Evolutionary conservation across 2,113 vertebrate species (phyloP).

Genomic region (Pogonocichla stellata): DNA sequence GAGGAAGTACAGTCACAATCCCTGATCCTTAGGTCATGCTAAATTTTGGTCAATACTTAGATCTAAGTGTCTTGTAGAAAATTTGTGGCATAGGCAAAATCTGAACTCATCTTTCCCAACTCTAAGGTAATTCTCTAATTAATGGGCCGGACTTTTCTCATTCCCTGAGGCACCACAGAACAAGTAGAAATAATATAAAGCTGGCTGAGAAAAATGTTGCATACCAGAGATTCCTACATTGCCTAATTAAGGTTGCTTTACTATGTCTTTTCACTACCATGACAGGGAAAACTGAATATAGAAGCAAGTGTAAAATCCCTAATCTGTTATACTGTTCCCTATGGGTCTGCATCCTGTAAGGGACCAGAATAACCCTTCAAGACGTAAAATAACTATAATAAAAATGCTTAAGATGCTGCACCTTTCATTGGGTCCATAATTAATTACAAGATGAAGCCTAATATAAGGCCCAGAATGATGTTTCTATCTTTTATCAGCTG

Average conservation of each 20-base stretch:
- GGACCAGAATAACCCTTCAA: not conserved
- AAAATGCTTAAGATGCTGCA: not conserved
- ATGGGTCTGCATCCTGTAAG: not conserved
- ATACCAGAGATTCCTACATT: not conserved
- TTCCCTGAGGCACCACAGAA: not conserved
- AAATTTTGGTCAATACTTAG: not conserved
- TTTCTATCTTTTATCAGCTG: not conserved
- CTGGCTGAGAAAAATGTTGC: not conserved
- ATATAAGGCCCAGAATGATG: not conserved
- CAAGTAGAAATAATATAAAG: not conserved
- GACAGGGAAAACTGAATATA: not conserved
- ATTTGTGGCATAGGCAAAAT: not conserved
- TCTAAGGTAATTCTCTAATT: conserved; percentile 22
- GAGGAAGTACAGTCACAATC: not conserved
- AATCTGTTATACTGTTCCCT: not conserved
- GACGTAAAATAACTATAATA: not conserved
- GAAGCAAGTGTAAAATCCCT: not conserved
- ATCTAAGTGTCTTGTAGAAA: not conserved
- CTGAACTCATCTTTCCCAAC: not conserved
- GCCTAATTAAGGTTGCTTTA: conserved; percentile 2
- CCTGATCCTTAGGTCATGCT: not conserved
- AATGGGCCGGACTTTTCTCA: not conserved
- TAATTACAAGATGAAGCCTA: not conserved
- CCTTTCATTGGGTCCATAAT: not conserved
- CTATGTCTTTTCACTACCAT: not conserved